Base-by-base conservation (phyloP, 2,888 invertebrate genomes). In the Itoplectis maculator region DNA sequence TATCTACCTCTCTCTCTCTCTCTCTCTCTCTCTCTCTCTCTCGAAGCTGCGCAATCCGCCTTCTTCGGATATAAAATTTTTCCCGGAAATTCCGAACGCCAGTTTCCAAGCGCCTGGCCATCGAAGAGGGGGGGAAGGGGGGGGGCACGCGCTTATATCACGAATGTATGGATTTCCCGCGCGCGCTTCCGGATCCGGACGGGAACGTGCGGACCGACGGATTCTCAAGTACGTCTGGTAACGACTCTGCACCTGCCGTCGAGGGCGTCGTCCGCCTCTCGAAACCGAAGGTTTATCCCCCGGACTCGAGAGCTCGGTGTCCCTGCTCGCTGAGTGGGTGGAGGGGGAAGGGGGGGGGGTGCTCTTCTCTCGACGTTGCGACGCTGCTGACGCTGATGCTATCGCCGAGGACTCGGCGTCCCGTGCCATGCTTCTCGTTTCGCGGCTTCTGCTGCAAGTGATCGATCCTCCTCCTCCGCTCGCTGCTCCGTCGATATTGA, bases 391-490 rank as follows among this genome's bases (percentile, higher is more conserved):
- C n/a, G 74, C 47, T 29, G 23, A 23, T 18, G 74, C 47, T 29
- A 20, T 23, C 0, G 59, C 77, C 49, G 78, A 66, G 49, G 63
- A 72, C 65, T 51, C 29, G 6, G 35, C 23, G 45, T 47, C 73
- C 51, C 20, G 8, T 29, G 13, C 65, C 11, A 11, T 49, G 11
- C 35, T 45, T 68, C 47, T 20, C 9, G 23, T 45, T 51, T 45
- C 73, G 35, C 72, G 74, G 20, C 75, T 69, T 70, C 63, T 40
- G 73, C 85, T 86, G 86, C 85, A 86, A 86, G 81, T 86, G 79
- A 86, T 84, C 79, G 85, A 74, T 81, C 65, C 83, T 84, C 45
- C 49, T 29, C 54, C 29, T 59, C 59, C 15, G 42, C 20, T 56
- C 35, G 4, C 56, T 35, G 59, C 45, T 68, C 29, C 11, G 29